Evolutionary conservation across 2,113 vertebrate genomes (phyloP).

Genomic region (Syngnathus typhle): DNA sequence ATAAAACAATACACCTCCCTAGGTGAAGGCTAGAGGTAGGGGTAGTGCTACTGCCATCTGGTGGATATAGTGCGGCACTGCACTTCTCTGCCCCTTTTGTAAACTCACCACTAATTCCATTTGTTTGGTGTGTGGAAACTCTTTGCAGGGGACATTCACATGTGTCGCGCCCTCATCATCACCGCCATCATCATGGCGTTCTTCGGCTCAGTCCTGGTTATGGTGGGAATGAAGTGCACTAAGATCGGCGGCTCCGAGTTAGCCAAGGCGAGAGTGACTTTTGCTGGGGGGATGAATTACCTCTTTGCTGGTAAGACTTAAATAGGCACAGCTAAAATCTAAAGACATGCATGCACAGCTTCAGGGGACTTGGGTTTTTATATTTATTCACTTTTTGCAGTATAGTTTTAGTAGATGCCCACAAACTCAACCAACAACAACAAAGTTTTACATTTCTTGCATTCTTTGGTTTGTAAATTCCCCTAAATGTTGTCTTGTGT

Average conservation of each 20-base stretch:
- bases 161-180: slow-evolving; percentile 91
- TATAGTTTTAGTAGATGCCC: too few species aligned
- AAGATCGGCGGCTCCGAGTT: slow-evolving; percentile 86
- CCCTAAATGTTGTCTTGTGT: too few species aligned
- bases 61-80: neutral
- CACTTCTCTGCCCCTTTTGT: neutral
- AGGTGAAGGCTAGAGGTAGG: too few species aligned
- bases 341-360: too few species aligned
- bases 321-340: too few species aligned
- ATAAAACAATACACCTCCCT: too few species aligned
- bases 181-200: slow-evolving; percentile 82
- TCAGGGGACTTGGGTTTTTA: too few species aligned
- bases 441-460: too few species aligned
- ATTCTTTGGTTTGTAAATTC: too few species aligned
- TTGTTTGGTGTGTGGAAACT: neutral
- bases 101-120: neutral
- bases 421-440: too few species aligned
- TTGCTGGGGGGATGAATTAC: slow-evolving; percentile 85
- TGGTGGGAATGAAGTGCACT: slow-evolving; percentile 96
- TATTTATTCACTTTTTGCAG: too few species aligned
- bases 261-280: slow-evolving; percentile 84
- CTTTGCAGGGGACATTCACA: slow-evolving; percentile 85
- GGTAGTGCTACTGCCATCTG: neutral
- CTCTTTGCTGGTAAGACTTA: slow-evolving; percentile 78
- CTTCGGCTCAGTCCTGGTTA: slow-evolving; percentile 80